These are phyloP conservation scores for Garra rufa DNA, from an alignment of 2,113 vertebrate genomes.

Conservation along the genomic window DNA sequence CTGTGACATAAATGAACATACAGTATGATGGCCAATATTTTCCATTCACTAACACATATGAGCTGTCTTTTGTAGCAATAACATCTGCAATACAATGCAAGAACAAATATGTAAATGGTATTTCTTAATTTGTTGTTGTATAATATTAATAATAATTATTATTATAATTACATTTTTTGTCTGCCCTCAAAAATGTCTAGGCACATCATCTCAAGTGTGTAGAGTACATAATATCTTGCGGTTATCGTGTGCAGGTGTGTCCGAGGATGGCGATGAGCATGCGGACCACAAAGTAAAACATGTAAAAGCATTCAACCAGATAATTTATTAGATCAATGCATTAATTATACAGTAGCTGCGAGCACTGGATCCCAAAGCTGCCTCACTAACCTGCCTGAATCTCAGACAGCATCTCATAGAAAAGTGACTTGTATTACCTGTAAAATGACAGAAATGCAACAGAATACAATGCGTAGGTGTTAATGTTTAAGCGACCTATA, in stretches of 20 bases:
- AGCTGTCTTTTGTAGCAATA: not conserved
- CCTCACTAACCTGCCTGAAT: not conserved
- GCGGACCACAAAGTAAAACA: constrained; percentile 9
- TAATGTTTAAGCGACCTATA: not conserved
- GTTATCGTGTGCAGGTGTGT: constrained; percentile 50
- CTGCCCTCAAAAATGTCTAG: not conserved
- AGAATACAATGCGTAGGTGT: not conserved
- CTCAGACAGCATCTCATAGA: not conserved
- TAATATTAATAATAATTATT: not conserved
- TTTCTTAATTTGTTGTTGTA: not conserved
- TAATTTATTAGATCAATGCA: constrained; percentile 21
- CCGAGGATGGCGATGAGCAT: constrained; percentile 1
- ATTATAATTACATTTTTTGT: not conserved
- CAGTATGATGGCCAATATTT: not conserved
- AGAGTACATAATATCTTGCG: not conserved
- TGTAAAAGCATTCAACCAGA: not conserved
- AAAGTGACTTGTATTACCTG: not conserved
- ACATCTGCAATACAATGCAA: not conserved
- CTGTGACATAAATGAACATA: not conserved
- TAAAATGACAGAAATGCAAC: not conserved
- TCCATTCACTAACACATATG: not conserved
- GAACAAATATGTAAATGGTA: not conserved
- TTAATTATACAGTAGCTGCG: constrained; percentile 26
- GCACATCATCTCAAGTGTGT: not conserved
- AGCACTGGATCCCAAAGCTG: not conserved